A percentile compares a stretch with the other conserved stretches of the same genome.
These are phyloP conservation scores for Caenorhabditis uteleia DNA, from an alignment of 2,888 invertebrate genomes.

Conservation along the genomic window DNA sequence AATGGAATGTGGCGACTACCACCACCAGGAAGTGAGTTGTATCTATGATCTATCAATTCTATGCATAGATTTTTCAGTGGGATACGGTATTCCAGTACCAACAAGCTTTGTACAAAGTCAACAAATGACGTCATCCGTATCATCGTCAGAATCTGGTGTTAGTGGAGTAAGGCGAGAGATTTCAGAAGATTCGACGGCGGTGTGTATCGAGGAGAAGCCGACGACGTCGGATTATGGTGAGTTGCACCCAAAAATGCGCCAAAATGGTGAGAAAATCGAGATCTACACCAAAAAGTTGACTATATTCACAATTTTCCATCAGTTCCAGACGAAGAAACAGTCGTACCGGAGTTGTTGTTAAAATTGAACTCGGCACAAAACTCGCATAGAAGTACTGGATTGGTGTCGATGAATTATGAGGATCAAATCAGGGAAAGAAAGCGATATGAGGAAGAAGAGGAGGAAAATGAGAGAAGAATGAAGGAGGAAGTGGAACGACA, in stretches of 20 bases:
- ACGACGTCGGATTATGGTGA: slow-evolving; percentile 36
- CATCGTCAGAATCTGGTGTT: slow-evolving; percentile 34
- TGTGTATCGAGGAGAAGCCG: slow-evolving; percentile 25
- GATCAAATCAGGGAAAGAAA: slow-evolving; percentile 27
- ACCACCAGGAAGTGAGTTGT: slow-evolving; percentile 1
- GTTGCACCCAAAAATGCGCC: background rate
- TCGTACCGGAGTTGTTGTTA: too few relatives aligned
- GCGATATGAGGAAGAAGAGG: slow-evolving; percentile 14
- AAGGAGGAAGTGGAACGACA: slow-evolving; percentile 23
- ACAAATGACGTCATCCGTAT: slow-evolving; percentile 14
- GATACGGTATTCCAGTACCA: slow-evolving; percentile 36
- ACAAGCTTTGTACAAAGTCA: slow-evolving; percentile 15
- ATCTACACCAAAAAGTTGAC: too few relatives aligned
- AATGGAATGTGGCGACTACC: slow-evolving; percentile 22
- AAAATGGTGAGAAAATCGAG: too few relatives aligned
- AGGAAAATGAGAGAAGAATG: slow-evolving; percentile 18
- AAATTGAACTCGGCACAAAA: too few relatives aligned
- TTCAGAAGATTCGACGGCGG: too few relatives aligned
- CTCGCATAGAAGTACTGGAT: background rate
- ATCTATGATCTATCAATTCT: background rate
- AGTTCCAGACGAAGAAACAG: too few relatives aligned
- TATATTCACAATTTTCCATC: too few relatives aligned
- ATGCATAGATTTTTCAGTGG: slow-evolving; percentile 11
- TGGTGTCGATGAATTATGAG: slow-evolving; percentile 10
- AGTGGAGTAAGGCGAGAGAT: slow-evolving; percentile 22